phyloP scores from a whole-genome alignment of 1,140 invertebrate genomes.

The Aricia agestis region DNA sequence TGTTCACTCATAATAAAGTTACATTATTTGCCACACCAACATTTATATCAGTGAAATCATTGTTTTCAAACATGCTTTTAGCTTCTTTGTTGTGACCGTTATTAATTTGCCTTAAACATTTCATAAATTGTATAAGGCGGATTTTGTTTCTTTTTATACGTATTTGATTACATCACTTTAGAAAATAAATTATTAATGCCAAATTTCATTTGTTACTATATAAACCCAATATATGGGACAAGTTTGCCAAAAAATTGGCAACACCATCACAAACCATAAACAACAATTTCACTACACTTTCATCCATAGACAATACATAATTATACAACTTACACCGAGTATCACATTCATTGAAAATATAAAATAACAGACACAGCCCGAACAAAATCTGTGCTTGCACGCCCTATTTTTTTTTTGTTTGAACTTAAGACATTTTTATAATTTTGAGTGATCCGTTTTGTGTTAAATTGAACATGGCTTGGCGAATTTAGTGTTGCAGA shows the following conservation, averaged over 20 bases:
- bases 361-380: conserved; percentile 17
- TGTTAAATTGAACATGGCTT: background rate
- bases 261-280: background rate
- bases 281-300: background rate
- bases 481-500: background rate
- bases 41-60: background rate
- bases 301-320: background rate
- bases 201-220: background rate
- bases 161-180: background rate
- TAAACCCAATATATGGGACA: background rate
- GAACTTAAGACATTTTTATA: background rate
- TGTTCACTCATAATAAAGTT: background rate
- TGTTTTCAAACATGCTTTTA: background rate
- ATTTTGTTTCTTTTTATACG: too few relatives aligned
- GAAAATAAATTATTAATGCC: background rate
- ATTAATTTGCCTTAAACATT: background rate
- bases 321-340: conserved; percentile 20
- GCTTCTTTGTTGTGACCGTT: background rate
- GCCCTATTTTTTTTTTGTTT: background rate
- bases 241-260: background rate
- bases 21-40: background rate
- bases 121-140: background rate
- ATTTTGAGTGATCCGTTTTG: background rate
- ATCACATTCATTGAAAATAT: conserved; percentile 27
- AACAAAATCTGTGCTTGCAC: conserved; percentile 8